Conservation (phyloP, 2,113 vertebrate genomes). For the Benitochromis conjunctus region DNA sequence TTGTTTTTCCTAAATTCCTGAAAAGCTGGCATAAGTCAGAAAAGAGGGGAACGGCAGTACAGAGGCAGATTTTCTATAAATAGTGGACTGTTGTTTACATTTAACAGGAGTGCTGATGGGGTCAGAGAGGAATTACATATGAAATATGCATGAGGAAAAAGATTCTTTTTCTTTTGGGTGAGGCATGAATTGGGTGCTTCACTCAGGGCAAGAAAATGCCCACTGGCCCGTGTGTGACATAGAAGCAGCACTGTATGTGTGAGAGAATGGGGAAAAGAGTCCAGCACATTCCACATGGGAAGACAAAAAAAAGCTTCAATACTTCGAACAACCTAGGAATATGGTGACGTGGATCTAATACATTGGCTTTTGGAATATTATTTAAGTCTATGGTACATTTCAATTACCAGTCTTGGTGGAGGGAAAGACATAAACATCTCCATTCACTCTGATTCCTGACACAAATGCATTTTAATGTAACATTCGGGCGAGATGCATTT, state of each 20-base stretch:
- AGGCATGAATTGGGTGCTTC: neutral
- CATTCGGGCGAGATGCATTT: neutral
- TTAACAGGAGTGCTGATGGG: neutral
- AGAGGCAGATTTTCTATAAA: slow-evolving; percentile 41
- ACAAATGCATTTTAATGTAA: neutral
- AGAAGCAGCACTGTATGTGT: neutral
- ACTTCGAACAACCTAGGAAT: neutral
- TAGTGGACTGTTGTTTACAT: slow-evolving; percentile 43
- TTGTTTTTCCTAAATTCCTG: slow-evolving; percentile 4
- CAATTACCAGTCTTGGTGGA: neutral
- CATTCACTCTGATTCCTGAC: neutral
- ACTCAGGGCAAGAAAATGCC: neutral
- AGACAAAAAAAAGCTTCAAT: neutral
- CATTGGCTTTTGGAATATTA: neutral
- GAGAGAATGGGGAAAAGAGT: neutral
- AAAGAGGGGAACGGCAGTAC: neutral
- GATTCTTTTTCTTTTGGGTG: slow-evolving; percentile 7
- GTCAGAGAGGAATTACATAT: slow-evolving; percentile 26
- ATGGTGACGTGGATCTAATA: neutral
- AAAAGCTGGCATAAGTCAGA: slow-evolving; percentile 6
- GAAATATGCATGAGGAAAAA: slow-evolving; percentile 50
- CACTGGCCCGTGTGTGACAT: neutral
- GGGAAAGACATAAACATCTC: neutral
- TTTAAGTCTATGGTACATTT: neutral
- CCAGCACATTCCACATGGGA: neutral